phyloP scores from a whole-genome alignment of 2,113 vertebrate species.

The Cichladusa arquata region DNA sequence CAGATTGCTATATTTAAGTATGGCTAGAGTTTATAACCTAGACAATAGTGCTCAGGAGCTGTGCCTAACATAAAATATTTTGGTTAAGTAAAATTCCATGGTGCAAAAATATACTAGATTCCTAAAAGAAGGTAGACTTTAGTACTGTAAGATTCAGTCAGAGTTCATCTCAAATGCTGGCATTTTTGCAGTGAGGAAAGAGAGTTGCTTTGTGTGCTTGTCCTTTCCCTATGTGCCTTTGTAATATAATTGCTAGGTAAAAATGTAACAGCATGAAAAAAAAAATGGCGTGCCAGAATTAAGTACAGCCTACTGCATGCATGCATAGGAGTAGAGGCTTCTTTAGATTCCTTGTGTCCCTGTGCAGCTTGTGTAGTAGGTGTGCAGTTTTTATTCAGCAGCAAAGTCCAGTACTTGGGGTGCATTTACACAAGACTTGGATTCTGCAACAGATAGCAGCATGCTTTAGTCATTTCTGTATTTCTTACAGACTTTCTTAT shows the following conservation, averaged over 20 bases:
- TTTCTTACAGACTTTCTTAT: neutral
- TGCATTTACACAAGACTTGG: neutral
- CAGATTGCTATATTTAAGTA: neutral
- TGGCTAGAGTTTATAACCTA: neutral
- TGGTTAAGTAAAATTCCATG: neutral
- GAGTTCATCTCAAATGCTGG: neutral
- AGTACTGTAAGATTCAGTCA: neutral
- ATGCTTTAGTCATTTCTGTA: neutral
- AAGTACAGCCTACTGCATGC: neutral
- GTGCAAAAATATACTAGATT: neutral
- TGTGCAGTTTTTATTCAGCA: neutral
- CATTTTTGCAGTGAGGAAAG: neutral
- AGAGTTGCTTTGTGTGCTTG: slow-evolving; percentile 25
- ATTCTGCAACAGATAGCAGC: neutral
- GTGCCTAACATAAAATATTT: neutral
- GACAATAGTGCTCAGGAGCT: neutral
- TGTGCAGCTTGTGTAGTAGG: neutral
- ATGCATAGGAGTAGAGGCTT: neutral
- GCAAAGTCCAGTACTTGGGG: neutral
- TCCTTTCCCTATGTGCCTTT: slow-evolving; percentile 10
- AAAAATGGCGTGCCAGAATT: neutral
- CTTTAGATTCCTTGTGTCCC: neutral
- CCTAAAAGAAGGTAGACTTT: neutral
- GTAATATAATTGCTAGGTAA: slow-evolving; percentile 50
- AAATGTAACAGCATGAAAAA: neutral